Percentiles rank a stretch among this genome's conserved stretches.
Conservation (phyloP, 1,140 invertebrate genomes). For the Aradophagus sp. region DNA sequence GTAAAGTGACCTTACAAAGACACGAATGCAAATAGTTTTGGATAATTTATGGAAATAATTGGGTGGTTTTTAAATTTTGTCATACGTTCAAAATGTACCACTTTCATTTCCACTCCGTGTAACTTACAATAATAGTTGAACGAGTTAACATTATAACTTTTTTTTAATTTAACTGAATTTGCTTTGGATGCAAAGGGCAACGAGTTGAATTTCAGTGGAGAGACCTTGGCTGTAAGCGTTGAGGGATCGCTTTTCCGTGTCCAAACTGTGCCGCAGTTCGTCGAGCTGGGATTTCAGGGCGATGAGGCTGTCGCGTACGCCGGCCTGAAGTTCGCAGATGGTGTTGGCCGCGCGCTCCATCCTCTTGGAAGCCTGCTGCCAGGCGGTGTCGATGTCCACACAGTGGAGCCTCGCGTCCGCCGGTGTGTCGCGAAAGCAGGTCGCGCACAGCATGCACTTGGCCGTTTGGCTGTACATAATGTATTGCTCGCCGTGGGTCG, state of each 20-base stretch:
- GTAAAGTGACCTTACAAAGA: too few relatives aligned
- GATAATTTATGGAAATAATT: too few relatives aligned
- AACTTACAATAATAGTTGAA: too few relatives aligned
- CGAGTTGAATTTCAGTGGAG: too few relatives aligned
- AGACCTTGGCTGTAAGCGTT: conserved; percentile 79
- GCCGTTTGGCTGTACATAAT: conserved; percentile 83
- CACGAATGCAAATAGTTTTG: too few relatives aligned
- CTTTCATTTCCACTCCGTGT: too few relatives aligned
- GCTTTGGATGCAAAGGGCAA: too few relatives aligned
- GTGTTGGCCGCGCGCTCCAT: conserved; percentile 77
- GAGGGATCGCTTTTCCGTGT: conserved; percentile 80
- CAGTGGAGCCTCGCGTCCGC: conserved; percentile 80
- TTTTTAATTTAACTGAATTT: too few relatives aligned
- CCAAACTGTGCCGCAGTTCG: conserved; percentile 79
- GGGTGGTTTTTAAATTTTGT: too few relatives aligned
- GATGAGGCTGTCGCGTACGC: conserved; percentile 79
- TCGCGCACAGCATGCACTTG: conserved; percentile 82
- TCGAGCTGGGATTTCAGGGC: conserved; percentile 81
- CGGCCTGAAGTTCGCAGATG: conserved; percentile 78
- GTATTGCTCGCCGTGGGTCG: conserved; percentile 81
- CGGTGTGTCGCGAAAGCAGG: conserved; percentile 81
- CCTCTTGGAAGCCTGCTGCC: conserved; percentile 80
- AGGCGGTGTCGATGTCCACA: conserved; percentile 83
- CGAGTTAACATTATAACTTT: too few relatives aligned
- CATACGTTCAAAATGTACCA: too few relatives aligned